These are phyloP conservation scores for Ornithoptera priamus DNA, from an alignment of 2,888 invertebrate genomes.

Conservation along the genomic window DNA sequence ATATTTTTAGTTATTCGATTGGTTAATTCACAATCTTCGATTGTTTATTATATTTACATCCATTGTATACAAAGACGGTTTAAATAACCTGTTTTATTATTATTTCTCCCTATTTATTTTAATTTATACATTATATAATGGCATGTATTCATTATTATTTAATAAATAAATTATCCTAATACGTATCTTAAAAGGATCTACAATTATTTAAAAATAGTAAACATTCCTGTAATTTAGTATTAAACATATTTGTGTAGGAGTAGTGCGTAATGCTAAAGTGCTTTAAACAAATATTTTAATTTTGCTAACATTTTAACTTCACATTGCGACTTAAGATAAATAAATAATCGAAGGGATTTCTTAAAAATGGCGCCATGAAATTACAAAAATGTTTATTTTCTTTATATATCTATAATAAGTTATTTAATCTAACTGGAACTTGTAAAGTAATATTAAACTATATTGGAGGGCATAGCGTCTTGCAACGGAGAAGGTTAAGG, in stretches of 20 bases:
- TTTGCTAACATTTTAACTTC: neutral
- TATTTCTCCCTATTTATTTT: conserved; percentile 13
- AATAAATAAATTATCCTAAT: conserved; percentile 8
- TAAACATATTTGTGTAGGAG: conserved; percentile 13
- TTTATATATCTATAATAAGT: too few species aligned
- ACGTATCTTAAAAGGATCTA: conserved; percentile 16
- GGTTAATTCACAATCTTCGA: conserved; percentile 11
- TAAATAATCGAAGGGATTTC: neutral
- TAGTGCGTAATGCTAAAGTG: conserved; percentile 23
- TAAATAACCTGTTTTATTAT: conserved; percentile 23
- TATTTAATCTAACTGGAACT: neutral
- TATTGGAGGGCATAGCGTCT: neutral
- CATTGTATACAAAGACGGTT: conserved; percentile 30
- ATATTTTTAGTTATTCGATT: conserved; percentile 18
- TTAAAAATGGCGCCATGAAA: neutral
- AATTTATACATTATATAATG: conserved; percentile 23
- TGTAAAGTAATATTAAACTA: neutral
- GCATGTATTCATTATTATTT: conserved; percentile 19
- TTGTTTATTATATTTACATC: conserved; percentile 26
- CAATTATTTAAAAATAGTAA: conserved; percentile 23
- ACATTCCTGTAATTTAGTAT: conserved; percentile 22
- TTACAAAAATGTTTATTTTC: too few species aligned
- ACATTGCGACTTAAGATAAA: neutral
- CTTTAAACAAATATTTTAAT: neutral
- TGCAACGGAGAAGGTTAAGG: neutral